Conservation (phyloP, 2,797 vertebrate genomes). For the Nannoperca obscura region DNA sequence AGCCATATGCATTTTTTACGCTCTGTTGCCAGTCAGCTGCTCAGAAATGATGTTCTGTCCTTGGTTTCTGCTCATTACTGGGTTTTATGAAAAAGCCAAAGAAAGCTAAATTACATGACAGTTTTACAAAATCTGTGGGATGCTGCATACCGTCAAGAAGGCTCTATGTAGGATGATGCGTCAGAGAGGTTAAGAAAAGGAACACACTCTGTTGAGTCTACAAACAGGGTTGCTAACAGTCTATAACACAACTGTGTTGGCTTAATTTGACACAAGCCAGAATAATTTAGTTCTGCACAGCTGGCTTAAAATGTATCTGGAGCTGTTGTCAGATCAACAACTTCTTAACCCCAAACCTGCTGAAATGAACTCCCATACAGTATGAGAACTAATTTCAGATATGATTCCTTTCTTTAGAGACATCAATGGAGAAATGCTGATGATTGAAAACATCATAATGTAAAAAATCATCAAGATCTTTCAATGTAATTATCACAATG, state of each 20-base stretch:
- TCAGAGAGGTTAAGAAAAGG: not conserved
- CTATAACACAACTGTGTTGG: not conserved
- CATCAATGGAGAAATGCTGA: not conserved
- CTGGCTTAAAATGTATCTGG: not conserved
- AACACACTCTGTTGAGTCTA: not conserved
- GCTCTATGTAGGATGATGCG: not conserved
- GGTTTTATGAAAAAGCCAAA: not conserved
- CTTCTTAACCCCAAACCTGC: not conserved
- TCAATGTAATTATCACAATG: not conserved
- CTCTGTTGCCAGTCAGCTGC: not conserved
- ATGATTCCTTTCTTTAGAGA: not conserved
- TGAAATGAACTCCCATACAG: not conserved
- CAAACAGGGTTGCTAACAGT: not conserved
- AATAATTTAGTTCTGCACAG: not conserved
- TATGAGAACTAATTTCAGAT: not conserved
- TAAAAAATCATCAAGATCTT: not conserved
- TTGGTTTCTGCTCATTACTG: slow-evolving; percentile 1
- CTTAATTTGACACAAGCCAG: not conserved
- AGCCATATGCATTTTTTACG: not conserved
- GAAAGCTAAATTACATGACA: not conserved
- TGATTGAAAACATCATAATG: not conserved
- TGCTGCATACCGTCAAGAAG: not conserved
- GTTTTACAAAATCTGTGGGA: not conserved
- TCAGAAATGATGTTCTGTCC: not conserved
- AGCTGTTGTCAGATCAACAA: not conserved